A percentile compares a stretch with the other conserved stretches of the same genome.
Conservation (phyloP, 2,113 vertebrate species). For the Bothrops jararaca region DNA sequence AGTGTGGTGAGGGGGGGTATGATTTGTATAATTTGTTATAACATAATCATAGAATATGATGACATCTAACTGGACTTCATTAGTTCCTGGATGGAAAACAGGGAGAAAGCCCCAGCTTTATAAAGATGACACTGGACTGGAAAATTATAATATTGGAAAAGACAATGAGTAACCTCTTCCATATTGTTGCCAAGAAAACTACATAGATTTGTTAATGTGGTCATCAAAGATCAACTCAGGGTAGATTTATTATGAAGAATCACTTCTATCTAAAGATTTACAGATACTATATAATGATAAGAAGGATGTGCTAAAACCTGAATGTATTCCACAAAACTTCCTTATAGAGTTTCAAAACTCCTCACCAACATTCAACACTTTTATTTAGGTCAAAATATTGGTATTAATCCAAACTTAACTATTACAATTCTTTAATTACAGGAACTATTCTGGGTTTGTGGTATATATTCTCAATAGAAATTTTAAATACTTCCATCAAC, state of each 20-base stretch:
- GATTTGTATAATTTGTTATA: neutral
- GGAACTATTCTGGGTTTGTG: neutral
- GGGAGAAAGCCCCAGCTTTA: neutral
- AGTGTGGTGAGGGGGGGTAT: fast-evolving
- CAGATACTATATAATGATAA: neutral
- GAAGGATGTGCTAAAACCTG: neutral
- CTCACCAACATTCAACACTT: neutral
- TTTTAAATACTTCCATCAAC: neutral
- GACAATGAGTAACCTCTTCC: neutral
- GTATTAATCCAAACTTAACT: neutral
- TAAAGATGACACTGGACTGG: neutral
- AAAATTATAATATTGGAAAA: neutral
- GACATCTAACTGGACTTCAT: neutral
- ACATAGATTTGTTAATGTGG: neutral
- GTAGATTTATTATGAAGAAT: neutral
- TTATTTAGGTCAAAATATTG: neutral
- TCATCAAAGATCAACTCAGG: neutral
- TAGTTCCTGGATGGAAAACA: neutral
- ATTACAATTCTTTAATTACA: neutral
- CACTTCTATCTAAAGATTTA: neutral
- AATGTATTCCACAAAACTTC: neutral
- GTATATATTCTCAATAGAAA: neutral
- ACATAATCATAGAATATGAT: neutral
- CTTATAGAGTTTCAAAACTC: neutral
- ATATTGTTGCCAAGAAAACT: neutral